phyloP scores from a whole-genome alignment of 2,797 vertebrate genomes.

The Distichodus sexfasciatus region DNA sequence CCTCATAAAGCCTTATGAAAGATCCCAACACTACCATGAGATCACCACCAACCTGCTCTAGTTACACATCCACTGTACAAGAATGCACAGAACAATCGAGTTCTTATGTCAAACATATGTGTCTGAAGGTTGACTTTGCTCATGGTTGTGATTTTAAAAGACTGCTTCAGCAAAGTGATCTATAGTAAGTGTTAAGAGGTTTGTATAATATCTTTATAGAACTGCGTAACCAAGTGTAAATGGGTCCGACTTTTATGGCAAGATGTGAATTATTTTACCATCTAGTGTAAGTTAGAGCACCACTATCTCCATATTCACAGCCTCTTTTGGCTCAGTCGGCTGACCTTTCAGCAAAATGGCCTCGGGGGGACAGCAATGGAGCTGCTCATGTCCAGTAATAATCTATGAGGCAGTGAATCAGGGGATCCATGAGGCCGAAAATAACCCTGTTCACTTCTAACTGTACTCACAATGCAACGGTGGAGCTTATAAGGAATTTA shows the following conservation, averaged over 20 bases:
- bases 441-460: background rate
- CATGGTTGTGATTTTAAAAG: too few species aligned
- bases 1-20: constrained; percentile 15
- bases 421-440: background rate
- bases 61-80: constrained; percentile 6
- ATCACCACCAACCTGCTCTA: background rate
- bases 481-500: background rate
- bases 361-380: constrained; percentile 56
- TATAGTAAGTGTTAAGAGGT: too few species aligned
- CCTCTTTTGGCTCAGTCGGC: constrained; percentile 7
- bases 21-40: constrained; percentile 8
- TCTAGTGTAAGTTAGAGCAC: background rate
- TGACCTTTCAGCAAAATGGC: constrained; percentile 31
- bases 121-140: background rate
- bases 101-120: background rate
- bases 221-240: background rate
- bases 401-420: constrained; percentile 13
- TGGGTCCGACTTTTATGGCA: constrained; percentile 8
- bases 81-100: background rate
- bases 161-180: too few species aligned
- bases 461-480: background rate
- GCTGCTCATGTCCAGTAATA: constrained; percentile 23
- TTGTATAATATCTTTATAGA: background rate
- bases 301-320: background rate
- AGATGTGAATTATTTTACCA: background rate